Conservation (phyloP, 2,888 invertebrate genomes). For the Chouioia cunea region DNA sequence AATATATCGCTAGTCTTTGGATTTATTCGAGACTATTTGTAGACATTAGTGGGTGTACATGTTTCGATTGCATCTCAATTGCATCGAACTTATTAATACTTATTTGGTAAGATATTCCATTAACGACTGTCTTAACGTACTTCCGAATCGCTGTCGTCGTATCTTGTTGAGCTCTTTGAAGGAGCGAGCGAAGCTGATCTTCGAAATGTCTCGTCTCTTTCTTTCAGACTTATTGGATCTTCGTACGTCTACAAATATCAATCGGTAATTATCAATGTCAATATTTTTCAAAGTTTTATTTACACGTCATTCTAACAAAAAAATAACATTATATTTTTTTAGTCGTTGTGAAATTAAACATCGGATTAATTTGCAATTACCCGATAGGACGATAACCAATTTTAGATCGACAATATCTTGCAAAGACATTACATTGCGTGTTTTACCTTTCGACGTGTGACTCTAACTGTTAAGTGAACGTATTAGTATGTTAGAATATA, state of each 20-base stretch:
- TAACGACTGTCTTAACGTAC: slow-evolving; percentile 51
- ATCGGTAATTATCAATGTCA: too few relatives aligned
- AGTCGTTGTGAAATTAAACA: too few relatives aligned
- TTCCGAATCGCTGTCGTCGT: slow-evolving; percentile 65
- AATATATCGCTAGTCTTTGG: slow-evolving; percentile 20
- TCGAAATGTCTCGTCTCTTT: slow-evolving; percentile 50
- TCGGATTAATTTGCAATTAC: too few relatives aligned
- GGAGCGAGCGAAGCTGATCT: slow-evolving; percentile 54
- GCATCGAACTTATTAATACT: not conserved
- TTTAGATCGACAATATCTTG: too few relatives aligned
- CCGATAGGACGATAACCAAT: too few relatives aligned
- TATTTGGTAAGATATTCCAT: slow-evolving; percentile 24
- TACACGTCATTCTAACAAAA: too few relatives aligned
- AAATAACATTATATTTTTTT: too few relatives aligned
- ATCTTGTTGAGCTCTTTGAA: slow-evolving; percentile 58
- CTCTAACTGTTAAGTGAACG: too few relatives aligned
- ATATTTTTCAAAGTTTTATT: too few relatives aligned
- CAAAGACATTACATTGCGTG: too few relatives aligned
- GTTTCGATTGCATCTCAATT: not conserved
- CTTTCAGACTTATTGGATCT: slow-evolving; percentile 53
- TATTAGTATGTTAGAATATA: slow-evolving; percentile 10
- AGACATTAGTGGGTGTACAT: slow-evolving; percentile 34
- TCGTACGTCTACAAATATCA: slow-evolving; percentile 72
- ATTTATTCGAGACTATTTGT: slow-evolving; percentile 39
- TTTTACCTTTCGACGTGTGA: too few relatives aligned